Base-by-base conservation (phyloP, 2,888 invertebrate genomes). In the Drosophila paranaensis region DNA sequence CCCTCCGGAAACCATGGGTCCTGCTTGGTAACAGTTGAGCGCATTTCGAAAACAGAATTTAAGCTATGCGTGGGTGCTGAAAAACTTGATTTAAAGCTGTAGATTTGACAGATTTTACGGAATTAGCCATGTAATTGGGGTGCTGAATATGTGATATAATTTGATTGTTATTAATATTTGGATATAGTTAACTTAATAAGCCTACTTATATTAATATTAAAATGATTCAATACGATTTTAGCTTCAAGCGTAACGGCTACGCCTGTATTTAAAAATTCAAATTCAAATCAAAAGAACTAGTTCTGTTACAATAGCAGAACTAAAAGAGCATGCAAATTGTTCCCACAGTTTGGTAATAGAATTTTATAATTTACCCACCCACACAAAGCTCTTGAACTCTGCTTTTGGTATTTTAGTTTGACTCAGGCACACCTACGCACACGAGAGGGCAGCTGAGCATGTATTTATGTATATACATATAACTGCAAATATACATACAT, bases 1-100 rank as follows among this genome's bases (percentile, higher is more conserved):
- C 25, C 33, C 43, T 43, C 35, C 46, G 30, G 42, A n/a, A 16
- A 16, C 40, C 13, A 13, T 40, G 53, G 46, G 56, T 58, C 67
- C 64, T 20, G 53, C 27, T 53, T 68, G 48, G 83, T 75, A 68
- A 64, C 89, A 80, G 72, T 75, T 60, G 67, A 80, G 71, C 46
- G 66, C 53, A 30, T 72, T 64, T 64, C 53, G 65, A 6, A 50
- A 50, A 10, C 2, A n/a, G 10, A 30, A 30, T 50, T n/a, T 10
- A 6, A 5, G 1, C n/a, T n/a, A 1, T 45, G 25, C 25, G 25
- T 45, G 42, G 16, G 42, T 42, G 16, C 40, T 8, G 9, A 42
- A 42, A 16, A 16, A 20, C 10, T 20, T 11, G 2, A 11, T 8
- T n/a, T 2, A 30, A 48, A 27, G 30, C 5, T 30, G 9, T 48